phyloP scores from a whole-genome alignment of 2,113 vertebrate genomes.

The Anseranas semipalmata region DNA sequence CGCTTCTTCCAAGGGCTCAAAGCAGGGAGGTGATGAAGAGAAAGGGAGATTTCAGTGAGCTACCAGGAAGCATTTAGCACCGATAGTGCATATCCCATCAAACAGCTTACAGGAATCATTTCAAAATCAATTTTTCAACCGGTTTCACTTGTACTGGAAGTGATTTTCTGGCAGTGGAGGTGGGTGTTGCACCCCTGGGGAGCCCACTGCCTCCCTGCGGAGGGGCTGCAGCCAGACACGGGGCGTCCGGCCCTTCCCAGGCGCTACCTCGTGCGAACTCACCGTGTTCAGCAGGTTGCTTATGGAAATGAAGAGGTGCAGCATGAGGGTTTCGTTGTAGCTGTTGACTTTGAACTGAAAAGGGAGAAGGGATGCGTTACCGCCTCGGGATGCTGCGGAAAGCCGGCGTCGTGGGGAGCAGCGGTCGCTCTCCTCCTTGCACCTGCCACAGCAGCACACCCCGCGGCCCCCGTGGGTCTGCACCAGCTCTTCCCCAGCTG shows the following conservation, averaged over 20 bases:
- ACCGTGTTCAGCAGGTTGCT: background rate
- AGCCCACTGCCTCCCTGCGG: background rate
- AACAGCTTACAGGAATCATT: background rate
- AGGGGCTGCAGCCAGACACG: background rate
- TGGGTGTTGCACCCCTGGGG: background rate
- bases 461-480: background rate
- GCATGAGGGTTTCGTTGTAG: background rate
- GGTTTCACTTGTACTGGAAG: background rate
- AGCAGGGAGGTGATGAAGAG: background rate
- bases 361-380: accelerated
- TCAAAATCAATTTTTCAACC: background rate
- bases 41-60: background rate
- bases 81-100: background rate
- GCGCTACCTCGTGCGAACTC: background rate
- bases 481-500: background rate
- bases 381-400: too few species aligned
- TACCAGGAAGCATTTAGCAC: background rate
- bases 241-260: background rate
- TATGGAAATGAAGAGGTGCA: background rate
- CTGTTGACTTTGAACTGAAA: background rate
- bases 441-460: background rate
- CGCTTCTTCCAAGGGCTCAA: background rate
- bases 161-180: background rate
- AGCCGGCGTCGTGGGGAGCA: background rate
- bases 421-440: background rate